A percentile compares a stretch with the other conserved stretches of the same genome.
Evolutionary conservation across 2,888 invertebrate genomes (phyloP).

Genomic region (Sclerodermus sp.): DNA sequence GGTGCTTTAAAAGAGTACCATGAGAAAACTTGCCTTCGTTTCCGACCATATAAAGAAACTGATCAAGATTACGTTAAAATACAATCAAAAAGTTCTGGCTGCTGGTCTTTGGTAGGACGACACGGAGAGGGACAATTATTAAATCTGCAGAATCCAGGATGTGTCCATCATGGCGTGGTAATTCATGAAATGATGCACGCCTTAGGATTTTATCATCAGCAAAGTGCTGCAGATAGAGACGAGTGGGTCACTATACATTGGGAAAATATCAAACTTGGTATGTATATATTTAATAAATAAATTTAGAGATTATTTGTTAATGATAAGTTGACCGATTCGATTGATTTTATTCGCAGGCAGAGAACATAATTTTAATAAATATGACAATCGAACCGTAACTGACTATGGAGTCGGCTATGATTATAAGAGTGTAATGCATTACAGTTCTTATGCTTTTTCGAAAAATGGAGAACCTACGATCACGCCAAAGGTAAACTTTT

Average conservation of each 20-base stretch:
- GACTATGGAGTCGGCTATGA: constrained; percentile 72
- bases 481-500: constrained; percentile 61
- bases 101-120: constrained; percentile 70
- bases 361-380: constrained; percentile 69
- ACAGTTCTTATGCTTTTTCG: constrained; percentile 69
- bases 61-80: constrained; percentile 65
- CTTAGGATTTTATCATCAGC: constrained; percentile 82
- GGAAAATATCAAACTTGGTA: constrained; percentile 70
- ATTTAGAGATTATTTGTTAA: background rate
- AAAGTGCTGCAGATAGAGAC: constrained; percentile 77
- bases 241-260: constrained; percentile 73
- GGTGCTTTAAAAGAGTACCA: constrained; percentile 65
- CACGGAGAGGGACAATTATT: constrained; percentile 65
- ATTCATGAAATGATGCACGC: constrained; percentile 79
- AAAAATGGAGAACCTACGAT: constrained; percentile 70
- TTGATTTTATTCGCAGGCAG: constrained; percentile 52
- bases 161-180: constrained; percentile 60
- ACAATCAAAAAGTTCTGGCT: constrained; percentile 62
- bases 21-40: constrained; percentile 66
- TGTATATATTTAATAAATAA: no score
- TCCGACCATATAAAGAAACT: constrained; percentile 62
- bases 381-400: constrained; percentile 65
- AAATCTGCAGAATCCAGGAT: constrained; percentile 58
- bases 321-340: background rate
- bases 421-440: constrained; percentile 75